Evolutionary conservation across 2,113 vertebrate genomes (phyloP), one percentile per base, ranked within the genome.

Genomic region (Lepidothrix coronata): DNA sequence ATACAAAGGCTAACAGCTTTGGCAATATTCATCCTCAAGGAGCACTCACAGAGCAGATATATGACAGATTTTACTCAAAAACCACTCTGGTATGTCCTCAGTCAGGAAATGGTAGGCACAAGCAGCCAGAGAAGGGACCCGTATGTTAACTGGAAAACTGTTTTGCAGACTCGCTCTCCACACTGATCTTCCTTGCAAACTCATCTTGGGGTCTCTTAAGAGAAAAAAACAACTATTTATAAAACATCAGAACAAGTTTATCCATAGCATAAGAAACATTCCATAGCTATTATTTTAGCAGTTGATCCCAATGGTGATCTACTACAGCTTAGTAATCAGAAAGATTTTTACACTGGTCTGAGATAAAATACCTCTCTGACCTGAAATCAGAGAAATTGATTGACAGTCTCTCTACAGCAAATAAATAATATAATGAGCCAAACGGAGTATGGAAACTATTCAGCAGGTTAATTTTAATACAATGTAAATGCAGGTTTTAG

Each of bases 381-480:
- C 66, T 80, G 52, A 95, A 96, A 89, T 84, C 19, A 68, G 51
- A 94, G 33, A 68, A 87, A 80, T 49, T 94, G 61, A 72, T 84
- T 86, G 90, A 72, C 72, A 85, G 68, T 41, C 37, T 86, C 52
- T 72, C 73, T 88, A 66, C 52, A 89, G 33, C 49, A 93, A 68
- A 66, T 94, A 92, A 94, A 73, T n/a, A 93, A 77, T 78, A 79
- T 27, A 72, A 84, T 91, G 65, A 95, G 55, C 37, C 66, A 88
- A 73, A 86, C 49, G 31, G 20, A 88, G 62, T 91, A 92, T 68
- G 93, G 93, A 94, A 96, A 97, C 78, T 67, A 90, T 44, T 89
- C 62, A 91, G 61, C 59, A 95, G 67, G 74, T 96, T 97, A 86
- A 55, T 96, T 96, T 95, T 95, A 93, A 94, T 95, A 89, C 71